Conservation (phyloP, 2,797 vertebrate species). For the Betta splendens region DNA sequence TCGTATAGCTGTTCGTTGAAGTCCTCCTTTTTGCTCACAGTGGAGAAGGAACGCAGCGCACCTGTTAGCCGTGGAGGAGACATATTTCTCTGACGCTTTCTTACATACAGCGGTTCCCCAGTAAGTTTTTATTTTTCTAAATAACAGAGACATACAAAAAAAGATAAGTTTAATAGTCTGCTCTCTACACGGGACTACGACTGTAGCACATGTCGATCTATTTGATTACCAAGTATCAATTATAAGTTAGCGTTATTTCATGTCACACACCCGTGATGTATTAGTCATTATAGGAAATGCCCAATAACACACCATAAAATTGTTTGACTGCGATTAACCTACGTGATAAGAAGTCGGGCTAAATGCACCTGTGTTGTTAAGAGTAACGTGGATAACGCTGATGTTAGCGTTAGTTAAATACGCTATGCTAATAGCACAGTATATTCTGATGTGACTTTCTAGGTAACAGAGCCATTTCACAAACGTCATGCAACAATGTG, state of each 20-base stretch:
- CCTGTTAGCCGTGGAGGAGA: slow-evolving; percentile 95
- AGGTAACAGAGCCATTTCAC: neutral
- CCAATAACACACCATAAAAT: neutral
- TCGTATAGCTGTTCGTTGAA: slow-evolving; percentile 83
- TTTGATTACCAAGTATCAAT: neutral
- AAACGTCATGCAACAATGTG: neutral
- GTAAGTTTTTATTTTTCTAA: neutral
- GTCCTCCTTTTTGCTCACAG: slow-evolving; percentile 92
- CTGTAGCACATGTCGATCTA: too few species aligned
- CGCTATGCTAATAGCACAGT: neutral
- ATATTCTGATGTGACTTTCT: neutral
- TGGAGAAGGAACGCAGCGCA: slow-evolving; percentile 94
- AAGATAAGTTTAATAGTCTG: neutral
- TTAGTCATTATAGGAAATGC: too few species aligned
- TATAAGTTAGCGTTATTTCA: too few species aligned
- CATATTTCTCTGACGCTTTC: slow-evolving; percentile 84
- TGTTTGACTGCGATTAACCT: neutral
- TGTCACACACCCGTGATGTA: neutral
- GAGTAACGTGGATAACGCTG: neutral
- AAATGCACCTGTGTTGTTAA: neutral
- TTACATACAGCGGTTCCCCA: slow-evolving; percentile 68
- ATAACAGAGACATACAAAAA: slow-evolving; percentile 3
- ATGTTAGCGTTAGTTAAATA: neutral
- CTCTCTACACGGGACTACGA: neutral
- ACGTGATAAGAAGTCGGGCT: neutral